These are phyloP conservation scores for Exephanes ischioxanthus DNA, from an alignment of 2,888 invertebrate genomes.

Conservation along the genomic window DNA sequence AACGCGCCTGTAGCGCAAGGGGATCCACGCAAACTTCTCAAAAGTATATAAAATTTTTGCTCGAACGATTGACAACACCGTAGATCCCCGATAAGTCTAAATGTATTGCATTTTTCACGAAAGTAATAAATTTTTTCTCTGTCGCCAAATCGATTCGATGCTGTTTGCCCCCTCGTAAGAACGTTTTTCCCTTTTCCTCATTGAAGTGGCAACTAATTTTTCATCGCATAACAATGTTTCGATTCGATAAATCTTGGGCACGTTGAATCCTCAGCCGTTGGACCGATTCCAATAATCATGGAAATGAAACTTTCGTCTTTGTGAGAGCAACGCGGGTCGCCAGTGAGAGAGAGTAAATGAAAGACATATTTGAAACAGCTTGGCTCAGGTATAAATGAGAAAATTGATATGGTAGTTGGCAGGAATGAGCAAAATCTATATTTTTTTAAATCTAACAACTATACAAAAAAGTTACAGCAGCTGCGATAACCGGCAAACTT, in stretches of 20 bases:
- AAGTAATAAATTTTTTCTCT: background rate
- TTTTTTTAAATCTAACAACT: background rate
- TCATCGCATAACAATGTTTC: conserved; percentile 65
- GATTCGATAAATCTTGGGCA: conserved; percentile 67
- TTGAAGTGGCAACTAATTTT: conserved; percentile 35
- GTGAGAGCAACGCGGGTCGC: conserved; percentile 1
- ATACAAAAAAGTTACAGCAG: conserved; percentile 15
- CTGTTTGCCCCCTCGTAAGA: conserved; percentile 2
- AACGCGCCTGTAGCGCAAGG: background rate
- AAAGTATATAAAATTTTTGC: conserved; percentile 5
- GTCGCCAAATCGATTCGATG: background rate
- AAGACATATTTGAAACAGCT: conserved; percentile 57
- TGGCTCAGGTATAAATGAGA: conserved; percentile 67
- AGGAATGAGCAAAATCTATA: conserved; percentile 39
- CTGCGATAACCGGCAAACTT: background rate
- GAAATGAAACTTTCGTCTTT: conserved; percentile 6
- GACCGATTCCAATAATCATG: conserved; percentile 16
- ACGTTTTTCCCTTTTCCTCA: conserved; percentile 16
- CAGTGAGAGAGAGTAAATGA: background rate
- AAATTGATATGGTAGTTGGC: conserved; percentile 76
- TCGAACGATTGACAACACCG: background rate
- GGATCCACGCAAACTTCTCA: background rate
- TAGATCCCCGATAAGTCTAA: background rate
- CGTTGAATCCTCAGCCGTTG: conserved; percentile 4
- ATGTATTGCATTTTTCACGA: conserved; percentile 15